A percentile compares a stretch with the other conserved stretches of the same genome.
phyloP scores from a whole-genome alignment of 1,140 invertebrate genomes.

The Platorchestia sp. region DNA sequence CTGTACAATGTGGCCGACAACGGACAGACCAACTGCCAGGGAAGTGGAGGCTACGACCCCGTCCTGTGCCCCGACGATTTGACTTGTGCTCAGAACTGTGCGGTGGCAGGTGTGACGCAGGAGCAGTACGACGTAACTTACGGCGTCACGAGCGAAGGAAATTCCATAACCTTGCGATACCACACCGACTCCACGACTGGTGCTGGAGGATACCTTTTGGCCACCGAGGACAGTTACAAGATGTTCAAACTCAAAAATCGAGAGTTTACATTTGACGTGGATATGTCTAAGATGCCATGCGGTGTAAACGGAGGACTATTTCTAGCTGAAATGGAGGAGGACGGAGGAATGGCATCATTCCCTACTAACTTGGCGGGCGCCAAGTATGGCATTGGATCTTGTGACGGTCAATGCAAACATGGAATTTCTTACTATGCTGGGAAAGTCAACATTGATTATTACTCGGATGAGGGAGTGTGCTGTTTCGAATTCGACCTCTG shows the following conservation, averaged over 20 bases:
- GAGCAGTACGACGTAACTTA: background rate
- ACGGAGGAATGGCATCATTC: conserved; percentile 25
- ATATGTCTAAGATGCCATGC: conserved; percentile 39
- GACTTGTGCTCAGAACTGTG: conserved; percentile 28
- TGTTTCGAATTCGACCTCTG: conserved; percentile 35
- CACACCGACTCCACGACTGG: conserved; percentile 5
- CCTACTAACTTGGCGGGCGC: background rate
- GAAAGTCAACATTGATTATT: conserved; percentile 16
- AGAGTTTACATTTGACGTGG: conserved; percentile 21
- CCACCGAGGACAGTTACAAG: conserved; percentile 4
- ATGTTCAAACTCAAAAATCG: conserved; percentile 30
- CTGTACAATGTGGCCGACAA: background rate
- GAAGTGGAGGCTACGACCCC: conserved; percentile 8
- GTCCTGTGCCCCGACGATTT: conserved; percentile 37
- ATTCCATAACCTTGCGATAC: background rate
- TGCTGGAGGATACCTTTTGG: background rate
- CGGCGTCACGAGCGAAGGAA: background rate
- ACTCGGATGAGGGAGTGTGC: conserved; percentile 17
- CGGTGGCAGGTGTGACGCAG: background rate
- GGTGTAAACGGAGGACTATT: conserved; percentile 29
- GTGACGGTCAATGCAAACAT: conserved; percentile 38
- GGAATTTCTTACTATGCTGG: background rate
- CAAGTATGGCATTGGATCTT: conserved; percentile 21
- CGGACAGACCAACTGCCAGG: background rate
- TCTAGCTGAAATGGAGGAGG: background rate